A percentile compares a stretch with the other conserved stretches of the same genome.
Evolutionary conservation across 2,888 invertebrate genomes (phyloP).

Genomic region (Prionchulus punctatus): DNA sequence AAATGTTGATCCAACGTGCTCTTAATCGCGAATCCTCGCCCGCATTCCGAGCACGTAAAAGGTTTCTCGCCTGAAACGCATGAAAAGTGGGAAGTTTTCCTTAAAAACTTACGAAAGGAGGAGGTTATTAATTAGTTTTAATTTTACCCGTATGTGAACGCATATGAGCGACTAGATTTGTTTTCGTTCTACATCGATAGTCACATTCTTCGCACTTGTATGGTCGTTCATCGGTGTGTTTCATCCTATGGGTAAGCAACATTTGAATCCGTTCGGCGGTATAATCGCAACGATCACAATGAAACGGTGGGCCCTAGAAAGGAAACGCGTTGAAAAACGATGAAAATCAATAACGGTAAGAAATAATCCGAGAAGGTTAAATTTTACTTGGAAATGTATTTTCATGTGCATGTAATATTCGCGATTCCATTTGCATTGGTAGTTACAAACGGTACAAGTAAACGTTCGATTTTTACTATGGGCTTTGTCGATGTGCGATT

Average conservation of each 20-base stretch:
- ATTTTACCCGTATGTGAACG: slow-evolving; percentile 40
- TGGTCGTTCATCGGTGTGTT: slow-evolving; percentile 41
- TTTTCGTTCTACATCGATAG: slow-evolving; percentile 44
- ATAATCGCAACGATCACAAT: slow-evolving; percentile 47
- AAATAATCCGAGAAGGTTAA: too few species aligned
- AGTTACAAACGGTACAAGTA: slow-evolving; percentile 47
- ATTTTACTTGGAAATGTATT: slow-evolving; percentile 27
- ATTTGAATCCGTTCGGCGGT: slow-evolving; percentile 41
- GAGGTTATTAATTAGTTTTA: not conserved
- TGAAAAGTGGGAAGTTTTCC: slow-evolving; percentile 2
- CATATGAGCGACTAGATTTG: slow-evolving; percentile 45
- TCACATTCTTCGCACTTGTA: slow-evolving; percentile 43
- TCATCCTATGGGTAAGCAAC: slow-evolving; percentile 45
- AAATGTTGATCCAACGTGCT: slow-evolving; percentile 46
- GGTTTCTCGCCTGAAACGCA: slow-evolving; percentile 40
- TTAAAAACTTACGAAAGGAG: not conserved
- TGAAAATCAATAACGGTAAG: too few species aligned
- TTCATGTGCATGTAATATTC: slow-evolving; percentile 48
- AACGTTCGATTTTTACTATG: slow-evolving; percentile 46
- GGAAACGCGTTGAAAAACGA: slow-evolving; percentile 21
- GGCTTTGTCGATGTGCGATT: slow-evolving; percentile 43
- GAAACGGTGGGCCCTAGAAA: slow-evolving; percentile 48
- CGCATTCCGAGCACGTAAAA: slow-evolving; percentile 43
- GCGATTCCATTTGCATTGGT: slow-evolving; percentile 47
- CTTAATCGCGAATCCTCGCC: slow-evolving; percentile 44